A percentile compares a stretch with the other conserved stretches of the same genome.
phyloP scores from a whole-genome alignment of 1,140 invertebrate species.

The Achroia grisella region DNA sequence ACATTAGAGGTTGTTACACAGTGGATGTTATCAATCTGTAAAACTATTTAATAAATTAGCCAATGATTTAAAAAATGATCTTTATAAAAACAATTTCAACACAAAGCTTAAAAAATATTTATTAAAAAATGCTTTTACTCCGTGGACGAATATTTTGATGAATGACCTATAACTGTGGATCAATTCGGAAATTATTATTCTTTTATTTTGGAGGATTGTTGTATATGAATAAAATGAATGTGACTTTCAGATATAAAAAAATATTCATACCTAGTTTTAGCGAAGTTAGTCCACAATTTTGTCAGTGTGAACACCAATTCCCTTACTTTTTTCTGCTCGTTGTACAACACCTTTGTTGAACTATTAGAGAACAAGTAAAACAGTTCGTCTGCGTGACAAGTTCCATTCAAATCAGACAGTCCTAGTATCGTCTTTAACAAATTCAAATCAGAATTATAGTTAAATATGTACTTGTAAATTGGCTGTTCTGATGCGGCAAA shows the following conservation, averaged over 20 bases:
- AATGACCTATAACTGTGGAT: too few species aligned
- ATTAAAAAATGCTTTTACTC: not conserved
- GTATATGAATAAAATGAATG: too few species aligned
- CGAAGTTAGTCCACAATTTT: conserved; percentile 82
- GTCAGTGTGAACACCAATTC: conserved; percentile 65
- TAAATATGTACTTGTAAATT: conserved; percentile 72
- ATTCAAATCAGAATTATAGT: conserved; percentile 57
- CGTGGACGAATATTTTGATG: too few species aligned
- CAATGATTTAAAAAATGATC: too few species aligned
- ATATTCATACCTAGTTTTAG: conserved; percentile 80
- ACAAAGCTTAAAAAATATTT: too few species aligned
- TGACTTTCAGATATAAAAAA: too few species aligned
- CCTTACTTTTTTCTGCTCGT: conserved; percentile 41
- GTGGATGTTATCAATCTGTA: too few species aligned
- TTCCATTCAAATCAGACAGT: conserved; percentile 51
- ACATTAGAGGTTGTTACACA: too few species aligned
- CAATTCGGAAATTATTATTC: too few species aligned
- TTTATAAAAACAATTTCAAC: too few species aligned
- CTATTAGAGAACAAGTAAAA: conserved; percentile 76
- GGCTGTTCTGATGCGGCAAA: conserved; percentile 24
- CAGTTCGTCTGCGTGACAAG: conserved; percentile 78
- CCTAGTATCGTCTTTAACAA: conserved; percentile 33
- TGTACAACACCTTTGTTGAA: conserved; percentile 43
- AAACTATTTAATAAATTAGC: too few species aligned
- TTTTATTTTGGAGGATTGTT: too few species aligned